Base-by-base conservation (phyloP, 2,888 invertebrate species). In the Catotricha subobsoleta region DNA sequence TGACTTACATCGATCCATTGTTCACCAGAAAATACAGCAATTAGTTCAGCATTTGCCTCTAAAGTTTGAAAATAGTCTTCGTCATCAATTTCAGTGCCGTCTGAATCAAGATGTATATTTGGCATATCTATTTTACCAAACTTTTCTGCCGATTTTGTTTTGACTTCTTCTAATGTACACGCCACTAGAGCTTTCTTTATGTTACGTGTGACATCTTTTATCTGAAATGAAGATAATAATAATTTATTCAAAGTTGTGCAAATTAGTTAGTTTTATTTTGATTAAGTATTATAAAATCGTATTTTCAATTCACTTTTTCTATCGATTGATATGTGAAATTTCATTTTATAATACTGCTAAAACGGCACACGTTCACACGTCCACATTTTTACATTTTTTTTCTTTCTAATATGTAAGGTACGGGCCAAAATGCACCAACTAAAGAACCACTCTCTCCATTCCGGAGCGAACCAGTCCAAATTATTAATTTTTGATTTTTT, bases 61-160 rank as follows among this genome's bases (percentile, higher is more conserved):
- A 92, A 66, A 3, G 90, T 90, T 37, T 79, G 80, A 60, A 92
- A 92, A 62, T 91, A 92, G 58, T 90, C 90, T 59, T 92, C 91
- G 55, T 92, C 91, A 52, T 92, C 91, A 39, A 92, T 83, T 67
- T 92, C 91, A 1, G 92, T 92, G 25, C 92, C 92, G 65, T 92
- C 92, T 38, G 75, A 78, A 59, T 92, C 92, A 49, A 92, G 66
- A 29, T 88, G 90, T 44, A 91, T 80, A 41, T 80, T 82, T 44
- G 86, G 65, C 46, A 65, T 55, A 34, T 65, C 66, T 47, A 68
- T 67, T 42, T 69, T 62, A 19, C 75, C 74, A 48, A 86, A 68
- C 60, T 83, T 81, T 53, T 77, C 79, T 39, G 78, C 71, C 41
- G 81, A 79, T 66, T 80, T 79, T 46, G 68, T 64, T 50, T 79